Conservation (phyloP, 92 coral and sea anemone species). For the Isaurus tuberculatus region DNA sequence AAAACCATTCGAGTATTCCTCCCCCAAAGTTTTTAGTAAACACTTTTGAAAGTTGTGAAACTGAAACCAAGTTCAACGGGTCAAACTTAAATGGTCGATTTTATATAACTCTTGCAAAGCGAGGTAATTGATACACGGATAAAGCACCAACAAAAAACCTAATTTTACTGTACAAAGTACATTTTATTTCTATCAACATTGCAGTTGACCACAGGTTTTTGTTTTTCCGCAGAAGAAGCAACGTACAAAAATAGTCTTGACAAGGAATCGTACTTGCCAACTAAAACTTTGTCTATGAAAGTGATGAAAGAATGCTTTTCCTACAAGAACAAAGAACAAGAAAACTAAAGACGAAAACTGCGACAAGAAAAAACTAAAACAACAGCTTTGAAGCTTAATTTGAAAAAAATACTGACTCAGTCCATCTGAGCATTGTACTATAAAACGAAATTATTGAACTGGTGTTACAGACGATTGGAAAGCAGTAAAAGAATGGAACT, state of each 20-base stretch:
- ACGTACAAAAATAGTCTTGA: background rate
- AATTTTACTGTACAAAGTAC: no score
- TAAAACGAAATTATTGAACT: conserved; percentile 68
- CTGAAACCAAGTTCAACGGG: no score
- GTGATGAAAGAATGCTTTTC: conserved; percentile 37
- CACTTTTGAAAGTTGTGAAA: no score
- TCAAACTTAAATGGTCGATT: no score
- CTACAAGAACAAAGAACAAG: conserved; percentile 80
- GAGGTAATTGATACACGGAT: no score
- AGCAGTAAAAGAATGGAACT: conserved; percentile 71
- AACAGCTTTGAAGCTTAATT: conserved; percentile 56
- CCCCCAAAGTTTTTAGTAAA: no score
- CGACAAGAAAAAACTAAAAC: conserved; percentile 48
- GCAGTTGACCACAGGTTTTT: no score
- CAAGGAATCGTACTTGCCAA: conserved; percentile 1
- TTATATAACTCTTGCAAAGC: no score
- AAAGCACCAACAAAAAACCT: no score
- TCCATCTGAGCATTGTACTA: conserved; percentile 54
- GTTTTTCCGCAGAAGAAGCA: background rate
- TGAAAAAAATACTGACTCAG: conserved; percentile 56
- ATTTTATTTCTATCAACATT: no score
- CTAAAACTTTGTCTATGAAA: conserved; percentile 16
- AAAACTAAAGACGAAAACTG: conserved; percentile 61
- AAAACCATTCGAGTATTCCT: no score
- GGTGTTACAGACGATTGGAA: conserved; percentile 78